Evolutionary conservation across 2,113 vertebrate species (phyloP).

Genomic region (Cisticola juncidis): DNA sequence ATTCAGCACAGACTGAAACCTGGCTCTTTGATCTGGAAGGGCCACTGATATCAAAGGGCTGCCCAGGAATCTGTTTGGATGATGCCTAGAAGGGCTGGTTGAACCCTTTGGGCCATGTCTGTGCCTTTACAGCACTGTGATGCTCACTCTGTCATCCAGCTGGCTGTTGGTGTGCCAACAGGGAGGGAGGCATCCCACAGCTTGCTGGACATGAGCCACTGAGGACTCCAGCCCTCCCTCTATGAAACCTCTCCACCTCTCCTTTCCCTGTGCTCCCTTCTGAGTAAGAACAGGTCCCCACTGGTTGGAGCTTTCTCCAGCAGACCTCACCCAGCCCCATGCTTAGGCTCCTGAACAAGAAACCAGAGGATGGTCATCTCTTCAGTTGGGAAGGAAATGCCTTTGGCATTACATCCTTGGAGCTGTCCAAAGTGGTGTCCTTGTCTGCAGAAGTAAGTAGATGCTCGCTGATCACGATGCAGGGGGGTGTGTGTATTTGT

Average conservation of each 20-base stretch:
- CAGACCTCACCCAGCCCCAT: neutral
- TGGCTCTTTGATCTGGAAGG: neutral
- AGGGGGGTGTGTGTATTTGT: neutral
- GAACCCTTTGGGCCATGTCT: neutral
- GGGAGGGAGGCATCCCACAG: neutral
- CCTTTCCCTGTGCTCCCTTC: neutral
- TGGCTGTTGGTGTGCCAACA: neutral
- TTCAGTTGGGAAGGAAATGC: neutral
- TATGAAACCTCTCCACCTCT: neutral
- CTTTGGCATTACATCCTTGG: neutral
- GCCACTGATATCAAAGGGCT: neutral
- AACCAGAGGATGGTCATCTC: neutral
- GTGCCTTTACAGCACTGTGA: neutral
- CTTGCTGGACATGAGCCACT: neutral
- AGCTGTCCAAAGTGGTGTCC: neutral
- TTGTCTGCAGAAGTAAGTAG: slow-evolving; percentile 4
- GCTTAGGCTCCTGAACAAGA: neutral
- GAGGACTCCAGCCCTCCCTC: neutral
- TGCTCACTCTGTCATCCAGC: neutral
- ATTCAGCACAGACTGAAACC: neutral
- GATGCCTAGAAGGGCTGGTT: neutral
- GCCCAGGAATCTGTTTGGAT: neutral
- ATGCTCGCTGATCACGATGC: neutral
- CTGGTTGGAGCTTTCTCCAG: neutral
- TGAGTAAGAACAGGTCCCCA: neutral